A percentile compares a stretch with the other conserved stretches of the same genome.
phyloP scores from a whole-genome alignment of 2,888 invertebrate genomes.

The Acronicta aceris region DNA sequence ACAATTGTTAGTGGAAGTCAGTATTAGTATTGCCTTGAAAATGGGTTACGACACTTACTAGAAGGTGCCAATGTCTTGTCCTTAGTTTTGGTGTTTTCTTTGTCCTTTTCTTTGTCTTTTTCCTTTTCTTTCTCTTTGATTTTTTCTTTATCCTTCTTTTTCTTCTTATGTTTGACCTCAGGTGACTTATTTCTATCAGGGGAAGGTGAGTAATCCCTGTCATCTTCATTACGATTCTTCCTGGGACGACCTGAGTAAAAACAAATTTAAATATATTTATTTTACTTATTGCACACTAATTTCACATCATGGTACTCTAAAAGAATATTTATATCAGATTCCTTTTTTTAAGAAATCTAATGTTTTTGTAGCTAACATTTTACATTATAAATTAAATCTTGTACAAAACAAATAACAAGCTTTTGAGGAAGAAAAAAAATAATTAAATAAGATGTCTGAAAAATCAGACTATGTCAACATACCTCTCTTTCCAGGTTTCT shows the following conservation, averaged over 20 bases:
- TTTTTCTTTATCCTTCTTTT: conserved; percentile 77
- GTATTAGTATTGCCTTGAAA: too few species aligned
- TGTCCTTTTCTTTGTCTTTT: conserved; percentile 71
- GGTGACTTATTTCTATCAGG: conserved; percentile 75
- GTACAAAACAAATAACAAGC: too few species aligned
- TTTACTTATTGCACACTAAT: too few species aligned
- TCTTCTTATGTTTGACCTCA: conserved; percentile 77
- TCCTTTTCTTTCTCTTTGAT: conserved; percentile 71
- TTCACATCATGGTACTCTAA: too few species aligned
- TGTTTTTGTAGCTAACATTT: too few species aligned
- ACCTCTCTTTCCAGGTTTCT: conserved; percentile 77
- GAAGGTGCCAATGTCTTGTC: conserved; percentile 86
- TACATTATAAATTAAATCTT: too few species aligned
- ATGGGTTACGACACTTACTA: conserved; percentile 77
- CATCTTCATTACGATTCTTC: conserved; percentile 67
- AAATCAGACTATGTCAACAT: conserved; percentile 11
- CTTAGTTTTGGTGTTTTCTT: conserved; percentile 78
- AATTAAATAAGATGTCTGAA: too few species aligned
- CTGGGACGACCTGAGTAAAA: conserved; percentile 71
- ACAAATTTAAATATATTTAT: not conserved
- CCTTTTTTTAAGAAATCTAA: too few species aligned
- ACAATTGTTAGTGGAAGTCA: too few species aligned
- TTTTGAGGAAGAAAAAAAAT: too few species aligned
- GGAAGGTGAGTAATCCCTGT: conserved; percentile 77
- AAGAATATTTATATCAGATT: too few species aligned